Base-by-base conservation (phyloP, 2,797 vertebrate genomes). In the Epinephelus awoara region DNA sequence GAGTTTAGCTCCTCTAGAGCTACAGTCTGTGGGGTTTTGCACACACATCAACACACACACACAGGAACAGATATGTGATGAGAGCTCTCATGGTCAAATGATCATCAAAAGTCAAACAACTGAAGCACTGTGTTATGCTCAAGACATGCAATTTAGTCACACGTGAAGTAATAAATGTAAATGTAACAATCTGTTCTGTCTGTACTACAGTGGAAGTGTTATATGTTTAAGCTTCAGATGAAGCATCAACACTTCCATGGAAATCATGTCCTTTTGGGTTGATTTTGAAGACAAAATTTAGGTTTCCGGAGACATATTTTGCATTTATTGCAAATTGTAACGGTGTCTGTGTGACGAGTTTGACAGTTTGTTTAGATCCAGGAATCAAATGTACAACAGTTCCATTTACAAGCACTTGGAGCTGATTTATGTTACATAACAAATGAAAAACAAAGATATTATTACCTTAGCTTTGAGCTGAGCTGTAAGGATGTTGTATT, bases 381-480 rank as follows among this genome's bases (percentile, higher is more conserved):
- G 50, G 5, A 27, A n/a, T 23, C 14, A 21, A 34, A 59, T 59
- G 40, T 14, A 57, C 9, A 15, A 38, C n/a, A 62, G 12, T 50
- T 51, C 11, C 21, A 40, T 1, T 23, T 44, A 15, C 21, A 38
- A 10, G 11, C 2, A 18, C 2, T 29, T 9, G 6, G 5, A 40
- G 6, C 25, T 34, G 4, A 77, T 21, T 21, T 18, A 14, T 49
- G 29, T 11, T 18, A 5, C 15, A 25, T 19, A 19, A 21, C 10
- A 72, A 63, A 58, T 15, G 0, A 18, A 21, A 46, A 25, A 67
- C 1, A 34, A 10, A 42, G 4, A 47, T 5, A 42, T n/a, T 51
- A 10, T 59, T 89, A 96, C 96, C 95, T 96, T 92, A 64, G 90
- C 90, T 88, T 70, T 67, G 1, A 97, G 93, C 79, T 95, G 91